Evolutionary conservation across 1,140 invertebrate genomes (phyloP).

Genomic region (Drosophila yakuba): DNA sequence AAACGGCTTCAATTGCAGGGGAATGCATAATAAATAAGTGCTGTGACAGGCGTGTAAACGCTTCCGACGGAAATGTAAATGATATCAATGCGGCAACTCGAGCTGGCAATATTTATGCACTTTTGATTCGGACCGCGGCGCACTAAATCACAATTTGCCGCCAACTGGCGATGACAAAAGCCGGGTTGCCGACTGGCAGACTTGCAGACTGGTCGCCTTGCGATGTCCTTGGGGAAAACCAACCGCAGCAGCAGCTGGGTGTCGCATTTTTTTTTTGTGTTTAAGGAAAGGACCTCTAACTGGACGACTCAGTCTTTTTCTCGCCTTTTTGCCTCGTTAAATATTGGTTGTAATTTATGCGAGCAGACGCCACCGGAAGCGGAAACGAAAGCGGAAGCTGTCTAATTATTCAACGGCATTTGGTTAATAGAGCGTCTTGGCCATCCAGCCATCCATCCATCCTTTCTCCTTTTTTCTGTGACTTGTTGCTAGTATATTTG

Average conservation of each 20-base stretch:
- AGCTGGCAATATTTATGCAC: constrained; percentile 55
- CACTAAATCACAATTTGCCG: constrained; percentile 50
- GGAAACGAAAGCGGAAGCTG: constrained; percentile 49
- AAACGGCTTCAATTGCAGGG: constrained; percentile 25
- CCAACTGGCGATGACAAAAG: constrained; percentile 46
- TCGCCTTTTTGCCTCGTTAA: constrained; percentile 5
- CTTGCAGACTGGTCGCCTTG: neutral
- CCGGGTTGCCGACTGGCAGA: neutral
- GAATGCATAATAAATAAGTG: constrained; percentile 50
- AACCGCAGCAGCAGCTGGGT: constrained; percentile 36
- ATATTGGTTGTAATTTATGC: constrained; percentile 51
- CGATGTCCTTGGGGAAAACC: constrained; percentile 19
- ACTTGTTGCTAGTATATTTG: constrained; percentile 35
- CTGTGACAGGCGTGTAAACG: constrained; percentile 52
- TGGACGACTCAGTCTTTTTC: constrained; percentile 7
- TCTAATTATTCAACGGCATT: constrained; percentile 51
- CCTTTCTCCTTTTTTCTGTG: neutral
- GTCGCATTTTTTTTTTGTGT: constrained; percentile 9
- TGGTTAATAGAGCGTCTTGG: constrained; percentile 42
- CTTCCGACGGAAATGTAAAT: constrained; percentile 59
- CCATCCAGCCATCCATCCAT: neutral
- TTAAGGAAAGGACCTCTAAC: neutral
- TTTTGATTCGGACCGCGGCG: constrained; percentile 45
- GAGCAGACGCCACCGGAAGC: constrained; percentile 36
- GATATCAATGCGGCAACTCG: constrained; percentile 45